phyloP scores from a whole-genome alignment of 2,113 vertebrate genomes.

The Alouatta palliata region DNA sequence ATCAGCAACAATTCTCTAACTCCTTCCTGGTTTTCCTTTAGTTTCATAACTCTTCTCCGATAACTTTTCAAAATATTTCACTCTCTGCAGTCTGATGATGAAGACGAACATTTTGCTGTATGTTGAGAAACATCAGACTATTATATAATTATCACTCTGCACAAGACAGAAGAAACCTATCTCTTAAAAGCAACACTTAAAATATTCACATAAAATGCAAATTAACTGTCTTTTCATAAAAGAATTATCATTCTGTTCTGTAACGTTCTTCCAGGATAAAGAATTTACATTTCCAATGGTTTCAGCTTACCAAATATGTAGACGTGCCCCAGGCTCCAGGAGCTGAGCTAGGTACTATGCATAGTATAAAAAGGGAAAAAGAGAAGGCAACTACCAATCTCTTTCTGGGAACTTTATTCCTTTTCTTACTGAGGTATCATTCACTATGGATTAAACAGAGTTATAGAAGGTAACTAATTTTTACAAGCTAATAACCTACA shows the following conservation, averaged over 20 bases:
- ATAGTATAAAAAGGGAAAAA: not conserved
- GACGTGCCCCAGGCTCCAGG: not conserved
- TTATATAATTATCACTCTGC: not conserved
- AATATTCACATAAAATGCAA: not conserved
- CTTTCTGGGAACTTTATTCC: not conserved
- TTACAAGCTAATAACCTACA: not conserved
- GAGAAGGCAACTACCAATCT: not conserved
- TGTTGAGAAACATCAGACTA: not conserved
- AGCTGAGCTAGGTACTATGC: not conserved
- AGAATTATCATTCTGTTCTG: not conserved
- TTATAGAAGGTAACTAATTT: not conserved
- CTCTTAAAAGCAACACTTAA: not conserved
- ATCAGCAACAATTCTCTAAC: not conserved
- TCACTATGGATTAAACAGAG: not conserved
- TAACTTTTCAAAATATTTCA: not conserved
- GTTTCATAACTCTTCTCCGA: not conserved
- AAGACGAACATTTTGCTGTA: not conserved
- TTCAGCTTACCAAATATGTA: not conserved
- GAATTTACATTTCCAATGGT: not conserved
- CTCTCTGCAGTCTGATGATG: not conserved
- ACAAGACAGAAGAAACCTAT: not conserved
- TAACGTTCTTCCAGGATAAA: not conserved
- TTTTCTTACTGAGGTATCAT: not conserved
- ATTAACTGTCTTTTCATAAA: not conserved
- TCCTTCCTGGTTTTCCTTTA: not conserved